Conservation (phyloP, 2,797 vertebrate species). For the Rhabdophis nuchalis region DNA sequence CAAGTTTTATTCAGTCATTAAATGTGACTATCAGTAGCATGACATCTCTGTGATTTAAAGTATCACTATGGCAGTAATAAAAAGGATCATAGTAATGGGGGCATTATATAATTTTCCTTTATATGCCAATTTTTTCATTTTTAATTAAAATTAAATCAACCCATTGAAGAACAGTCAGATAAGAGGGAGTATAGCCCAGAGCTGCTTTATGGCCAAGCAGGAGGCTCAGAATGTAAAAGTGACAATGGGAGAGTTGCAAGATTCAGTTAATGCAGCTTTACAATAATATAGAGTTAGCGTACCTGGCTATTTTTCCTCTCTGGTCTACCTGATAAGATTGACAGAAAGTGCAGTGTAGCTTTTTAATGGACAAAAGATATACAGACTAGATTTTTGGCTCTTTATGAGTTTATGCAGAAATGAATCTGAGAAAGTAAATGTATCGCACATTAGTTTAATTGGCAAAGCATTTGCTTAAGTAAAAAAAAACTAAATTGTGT, state of each 20-base stretch:
- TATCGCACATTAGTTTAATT: neutral
- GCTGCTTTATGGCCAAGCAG: neutral
- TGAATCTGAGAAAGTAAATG: neutral
- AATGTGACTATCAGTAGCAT: neutral
- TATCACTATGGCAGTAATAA: neutral
- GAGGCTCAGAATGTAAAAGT: neutral
- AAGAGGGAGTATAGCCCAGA: neutral
- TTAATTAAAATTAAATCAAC: neutral
- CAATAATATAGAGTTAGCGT: neutral
- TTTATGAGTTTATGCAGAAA: neutral
- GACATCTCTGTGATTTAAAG: neutral
- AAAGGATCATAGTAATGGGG: neutral
- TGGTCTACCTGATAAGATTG: neutral
- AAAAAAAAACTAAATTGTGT: neutral
- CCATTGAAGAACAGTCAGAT: neutral
- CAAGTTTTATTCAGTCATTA: neutral
- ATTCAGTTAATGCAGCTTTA: neutral
- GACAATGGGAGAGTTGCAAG: neutral
- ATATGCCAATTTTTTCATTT: neutral
- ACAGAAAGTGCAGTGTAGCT: neutral
- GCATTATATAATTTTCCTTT: neutral
- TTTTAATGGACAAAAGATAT: neutral
- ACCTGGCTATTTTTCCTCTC: neutral
- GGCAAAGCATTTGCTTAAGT: neutral
- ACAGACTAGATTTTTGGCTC: neutral